These are phyloP conservation scores for Butastur rufipennis DNA, from an alignment of 2,113 vertebrate species.

Conservation along the genomic window DNA sequence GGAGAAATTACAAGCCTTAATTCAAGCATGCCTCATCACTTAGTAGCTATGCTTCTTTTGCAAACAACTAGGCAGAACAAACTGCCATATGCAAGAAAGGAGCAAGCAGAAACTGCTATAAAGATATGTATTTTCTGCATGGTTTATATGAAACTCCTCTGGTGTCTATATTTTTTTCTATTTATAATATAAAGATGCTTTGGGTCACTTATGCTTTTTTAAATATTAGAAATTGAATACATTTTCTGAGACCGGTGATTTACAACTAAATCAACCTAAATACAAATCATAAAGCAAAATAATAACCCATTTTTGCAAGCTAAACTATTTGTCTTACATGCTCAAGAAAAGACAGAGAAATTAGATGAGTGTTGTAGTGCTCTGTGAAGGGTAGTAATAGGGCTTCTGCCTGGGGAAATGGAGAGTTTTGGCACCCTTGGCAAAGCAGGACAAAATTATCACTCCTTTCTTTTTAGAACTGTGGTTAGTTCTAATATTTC, in stretches of 20 bases:
- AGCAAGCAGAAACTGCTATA: background rate
- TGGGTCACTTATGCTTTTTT: background rate
- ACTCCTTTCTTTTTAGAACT: background rate
- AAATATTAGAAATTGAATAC: background rate
- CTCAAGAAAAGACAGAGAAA: background rate
- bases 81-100: background rate
- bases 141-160: background rate
- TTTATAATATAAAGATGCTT: background rate
- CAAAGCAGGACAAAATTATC: background rate
- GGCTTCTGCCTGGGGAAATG: background rate
- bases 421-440: background rate
- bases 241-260: background rate
- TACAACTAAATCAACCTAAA: background rate
- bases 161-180: background rate
- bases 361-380: background rate
- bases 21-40: background rate
- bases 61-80: background rate
- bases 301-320: background rate
- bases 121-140: background rate
- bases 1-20: constrained; percentile 5
- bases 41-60: background rate
- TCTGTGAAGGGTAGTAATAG: background rate
- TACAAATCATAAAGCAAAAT: background rate
- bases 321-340: background rate
- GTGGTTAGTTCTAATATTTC: background rate